Conservation (phyloP, 1,140 invertebrate genomes). For the Cydia amplana region DNA sequence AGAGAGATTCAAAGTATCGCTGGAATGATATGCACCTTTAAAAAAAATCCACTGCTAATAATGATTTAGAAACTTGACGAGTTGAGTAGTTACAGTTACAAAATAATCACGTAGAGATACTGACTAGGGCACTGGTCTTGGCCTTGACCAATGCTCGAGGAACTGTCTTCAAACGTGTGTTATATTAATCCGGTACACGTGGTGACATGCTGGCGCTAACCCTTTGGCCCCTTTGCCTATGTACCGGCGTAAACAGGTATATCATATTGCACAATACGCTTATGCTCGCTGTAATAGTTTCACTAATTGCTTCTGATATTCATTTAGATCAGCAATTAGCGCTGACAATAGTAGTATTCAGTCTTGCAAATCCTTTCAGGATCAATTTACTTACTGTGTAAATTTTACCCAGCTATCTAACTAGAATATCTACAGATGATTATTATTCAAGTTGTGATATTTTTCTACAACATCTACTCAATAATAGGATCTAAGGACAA, state of each 20-base stretch:
- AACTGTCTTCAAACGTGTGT: background rate
- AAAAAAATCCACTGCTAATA: too few relatives aligned
- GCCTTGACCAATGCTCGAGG: background rate
- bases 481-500: too few relatives aligned
- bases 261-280: background rate
- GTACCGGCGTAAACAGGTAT: background rate
- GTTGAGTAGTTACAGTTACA: too few relatives aligned
- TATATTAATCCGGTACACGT: conserved; percentile 1
- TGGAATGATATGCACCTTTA: too few relatives aligned
- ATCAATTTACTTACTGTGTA: background rate
- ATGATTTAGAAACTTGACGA: too few relatives aligned
- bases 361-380: background rate
- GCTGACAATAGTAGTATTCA: background rate
- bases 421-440: too few relatives aligned
- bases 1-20: too few relatives aligned
- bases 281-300: background rate
- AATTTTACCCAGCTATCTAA: too few relatives aligned
- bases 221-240: too few relatives aligned
- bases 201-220: background rate
- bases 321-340: background rate
- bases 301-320: background rate
- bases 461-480: too few relatives aligned
- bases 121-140: background rate
- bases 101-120: too few relatives aligned
- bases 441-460: too few relatives aligned